Percentiles rank a stretch among this genome's conserved stretches.
Evolutionary conservation across 2,113 vertebrate genomes (phyloP).

Genomic region (Corapipo altera): DNA sequence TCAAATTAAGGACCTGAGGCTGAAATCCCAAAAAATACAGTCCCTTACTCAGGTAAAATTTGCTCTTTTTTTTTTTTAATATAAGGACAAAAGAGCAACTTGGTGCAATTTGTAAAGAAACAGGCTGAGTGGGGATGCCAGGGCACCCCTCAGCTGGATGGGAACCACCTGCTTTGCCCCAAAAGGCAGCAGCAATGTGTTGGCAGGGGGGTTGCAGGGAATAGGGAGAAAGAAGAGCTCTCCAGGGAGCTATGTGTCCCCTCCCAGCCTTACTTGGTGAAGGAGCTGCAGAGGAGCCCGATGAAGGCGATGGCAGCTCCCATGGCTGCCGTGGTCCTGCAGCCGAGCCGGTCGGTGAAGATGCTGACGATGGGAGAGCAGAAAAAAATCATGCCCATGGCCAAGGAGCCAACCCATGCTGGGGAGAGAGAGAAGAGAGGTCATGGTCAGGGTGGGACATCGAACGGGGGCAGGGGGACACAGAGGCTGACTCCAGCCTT

Average conservation of each 20-base stretch:
- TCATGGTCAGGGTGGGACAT: not conserved
- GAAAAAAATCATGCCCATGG: constrained; percentile 99
- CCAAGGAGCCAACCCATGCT: constrained; percentile 95
- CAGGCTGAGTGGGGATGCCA: not conserved
- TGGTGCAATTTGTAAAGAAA: not conserved
- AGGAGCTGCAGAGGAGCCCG: constrained; percentile 92
- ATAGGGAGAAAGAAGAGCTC: not conserved
- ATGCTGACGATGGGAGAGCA: constrained; percentile 98
- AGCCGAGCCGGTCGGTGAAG: constrained; percentile 96
- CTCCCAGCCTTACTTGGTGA: constrained; percentile 88
- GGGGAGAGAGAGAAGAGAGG: constrained; percentile 56
- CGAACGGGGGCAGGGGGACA: not conserved
- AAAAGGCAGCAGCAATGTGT: not conserved
- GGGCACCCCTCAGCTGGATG: not conserved
- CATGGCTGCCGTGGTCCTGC: constrained; percentile 88
- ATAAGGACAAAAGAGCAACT: not conserved
- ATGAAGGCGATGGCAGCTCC: constrained; percentile 90
- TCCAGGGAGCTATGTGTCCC: not conserved
- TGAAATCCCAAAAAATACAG: not conserved
- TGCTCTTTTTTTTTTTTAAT: not conserved
- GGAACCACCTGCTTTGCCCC: not conserved
- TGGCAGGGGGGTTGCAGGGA: not conserved
- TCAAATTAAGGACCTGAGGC: not conserved
- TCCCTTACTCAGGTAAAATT: not conserved
- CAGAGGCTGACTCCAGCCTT: not conserved